Evolutionary conservation across 2,888 invertebrate genomes (phyloP).

Genomic region (Ennomos erosarius): DNA sequence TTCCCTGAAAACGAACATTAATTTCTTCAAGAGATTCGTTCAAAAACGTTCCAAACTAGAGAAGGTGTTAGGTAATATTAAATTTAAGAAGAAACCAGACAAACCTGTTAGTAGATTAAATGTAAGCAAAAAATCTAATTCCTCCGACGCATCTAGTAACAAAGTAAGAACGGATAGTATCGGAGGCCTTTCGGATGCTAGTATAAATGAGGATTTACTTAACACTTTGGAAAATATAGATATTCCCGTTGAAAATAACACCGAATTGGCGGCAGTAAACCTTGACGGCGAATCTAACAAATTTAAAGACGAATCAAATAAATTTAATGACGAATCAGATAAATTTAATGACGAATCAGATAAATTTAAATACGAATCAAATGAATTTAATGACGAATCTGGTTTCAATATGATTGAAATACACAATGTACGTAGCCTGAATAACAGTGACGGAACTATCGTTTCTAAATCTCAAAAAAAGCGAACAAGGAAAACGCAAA

Average conservation of each 20-base stretch:
- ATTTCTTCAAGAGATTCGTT: constrained; percentile 47
- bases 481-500: too few species aligned
- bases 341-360: too few species aligned
- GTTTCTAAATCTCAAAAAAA: too few species aligned
- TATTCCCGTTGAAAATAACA: constrained; percentile 49
- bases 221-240: constrained; percentile 60
- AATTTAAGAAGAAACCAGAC: constrained; percentile 39
- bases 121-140: too few species aligned
- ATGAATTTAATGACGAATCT: too few species aligned
- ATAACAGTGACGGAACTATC: too few species aligned
- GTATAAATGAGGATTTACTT: constrained; percentile 54
- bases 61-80: constrained; percentile 56
- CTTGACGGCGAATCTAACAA: not conserved
- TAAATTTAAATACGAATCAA: too few species aligned
- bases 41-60: constrained; percentile 67
- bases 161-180: constrained; percentile 31
- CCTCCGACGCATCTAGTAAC: not conserved
- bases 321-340: too few species aligned
- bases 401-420: too few species aligned
- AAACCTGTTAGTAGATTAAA: too few species aligned
- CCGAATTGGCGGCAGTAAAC: not conserved
- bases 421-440: too few species aligned
- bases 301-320: too few species aligned
- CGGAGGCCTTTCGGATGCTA: constrained; percentile 46
- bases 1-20: constrained; percentile 37